Evolutionary conservation across 2,113 vertebrate genomes (phyloP).

Genomic region (Mustela lutreola): DNA sequence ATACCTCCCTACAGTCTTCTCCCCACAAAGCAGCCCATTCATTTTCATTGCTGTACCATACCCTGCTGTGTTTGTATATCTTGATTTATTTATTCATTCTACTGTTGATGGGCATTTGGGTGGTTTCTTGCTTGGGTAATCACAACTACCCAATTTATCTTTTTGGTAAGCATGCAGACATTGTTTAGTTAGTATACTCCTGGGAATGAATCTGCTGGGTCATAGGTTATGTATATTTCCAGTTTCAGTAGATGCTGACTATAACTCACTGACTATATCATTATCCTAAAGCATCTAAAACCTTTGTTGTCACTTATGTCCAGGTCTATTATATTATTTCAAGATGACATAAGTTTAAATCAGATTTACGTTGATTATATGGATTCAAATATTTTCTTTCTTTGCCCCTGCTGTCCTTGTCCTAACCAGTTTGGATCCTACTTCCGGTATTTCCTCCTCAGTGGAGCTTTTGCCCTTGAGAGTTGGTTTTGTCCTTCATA

Average conservation of each 20-base stretch:
- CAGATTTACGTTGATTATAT: background rate
- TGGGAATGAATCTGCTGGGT: background rate
- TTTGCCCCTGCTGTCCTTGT: background rate
- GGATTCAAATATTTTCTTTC: background rate
- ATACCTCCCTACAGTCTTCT: background rate
- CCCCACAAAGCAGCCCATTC: background rate
- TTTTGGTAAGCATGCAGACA: background rate
- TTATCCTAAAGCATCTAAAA: background rate
- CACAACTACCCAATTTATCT: background rate
- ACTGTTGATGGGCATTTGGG: background rate
- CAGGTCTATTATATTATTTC: background rate
- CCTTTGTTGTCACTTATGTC: background rate
- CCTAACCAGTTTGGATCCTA: background rate
- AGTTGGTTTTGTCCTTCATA: background rate
- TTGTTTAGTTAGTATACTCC: background rate
- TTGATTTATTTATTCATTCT: background rate
- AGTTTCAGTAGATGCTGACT: background rate
- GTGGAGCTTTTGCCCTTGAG: background rate
- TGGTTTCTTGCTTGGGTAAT: background rate
- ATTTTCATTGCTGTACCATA: background rate
- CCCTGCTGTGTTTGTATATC: background rate
- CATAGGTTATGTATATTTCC: background rate
- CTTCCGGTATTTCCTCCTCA: background rate
- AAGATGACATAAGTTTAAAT: background rate
- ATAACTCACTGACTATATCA: background rate